Percentiles rank a stretch among this genome's conserved stretches.
phyloP scores from a whole-genome alignment of 1,140 invertebrate species.

The Tachypleus tridentatus region DNA sequence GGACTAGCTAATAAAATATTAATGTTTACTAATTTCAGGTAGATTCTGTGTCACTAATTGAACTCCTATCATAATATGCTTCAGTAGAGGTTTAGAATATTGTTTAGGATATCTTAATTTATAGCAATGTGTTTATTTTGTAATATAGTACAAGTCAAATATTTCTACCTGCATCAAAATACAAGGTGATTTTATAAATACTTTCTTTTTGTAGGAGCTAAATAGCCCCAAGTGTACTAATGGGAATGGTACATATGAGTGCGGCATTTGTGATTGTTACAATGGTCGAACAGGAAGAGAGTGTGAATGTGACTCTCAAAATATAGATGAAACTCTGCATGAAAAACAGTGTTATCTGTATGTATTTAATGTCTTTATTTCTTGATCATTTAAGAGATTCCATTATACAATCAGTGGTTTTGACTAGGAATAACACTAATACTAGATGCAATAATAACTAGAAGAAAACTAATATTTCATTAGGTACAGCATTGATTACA shows the following conservation, averaged over 20 bases:
- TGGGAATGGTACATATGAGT: conserved; percentile 42
- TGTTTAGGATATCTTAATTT: background rate
- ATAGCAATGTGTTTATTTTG: background rate
- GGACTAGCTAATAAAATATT: no score
- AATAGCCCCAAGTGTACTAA: conserved; percentile 13
- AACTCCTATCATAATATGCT: no score
- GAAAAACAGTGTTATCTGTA: conserved; percentile 19
- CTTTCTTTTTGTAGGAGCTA: background rate
- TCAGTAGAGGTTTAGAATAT: no score
- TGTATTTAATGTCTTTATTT: conserved; percentile 12
- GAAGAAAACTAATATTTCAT: no score
- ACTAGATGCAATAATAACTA: no score
- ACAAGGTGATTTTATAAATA: background rate
- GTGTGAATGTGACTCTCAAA: conserved; percentile 63
- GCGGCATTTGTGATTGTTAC: conserved; percentile 75
- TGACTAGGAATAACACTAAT: no score
- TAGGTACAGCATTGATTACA: no score
- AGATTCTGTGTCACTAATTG: no score
- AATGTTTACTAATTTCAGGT: no score
- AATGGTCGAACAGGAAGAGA: conserved; percentile 60
- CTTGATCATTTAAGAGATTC: no score
- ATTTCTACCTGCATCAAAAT: no score
- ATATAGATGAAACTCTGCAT: conserved; percentile 21
- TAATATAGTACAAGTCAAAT: background rate
- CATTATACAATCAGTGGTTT: no score